These are phyloP conservation scores for Bellardia pandia DNA, from an alignment of 2,888 invertebrate species.

Conservation along the genomic window DNA sequence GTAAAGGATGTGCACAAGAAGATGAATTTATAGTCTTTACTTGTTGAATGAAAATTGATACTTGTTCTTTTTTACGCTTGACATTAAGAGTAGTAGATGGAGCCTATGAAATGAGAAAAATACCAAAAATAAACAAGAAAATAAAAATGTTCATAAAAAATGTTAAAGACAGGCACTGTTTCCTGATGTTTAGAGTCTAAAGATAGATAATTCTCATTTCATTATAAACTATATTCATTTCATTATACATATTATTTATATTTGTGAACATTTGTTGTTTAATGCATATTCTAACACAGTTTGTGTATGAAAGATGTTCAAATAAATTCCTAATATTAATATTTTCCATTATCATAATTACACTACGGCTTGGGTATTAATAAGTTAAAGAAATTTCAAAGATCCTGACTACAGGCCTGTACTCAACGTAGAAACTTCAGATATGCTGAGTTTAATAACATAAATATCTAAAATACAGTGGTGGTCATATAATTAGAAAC, in stretches of 20 bases:
- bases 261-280: background rate
- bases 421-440: no score
- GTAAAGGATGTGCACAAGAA: background rate
- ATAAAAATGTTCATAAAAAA: background rate
- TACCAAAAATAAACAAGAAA: background rate
- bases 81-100: background rate
- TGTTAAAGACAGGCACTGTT: background rate
- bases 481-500: no score
- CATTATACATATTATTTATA: background rate
- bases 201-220: background rate
- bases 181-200: background rate
- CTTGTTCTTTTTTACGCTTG: background rate
- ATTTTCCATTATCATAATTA: no score
- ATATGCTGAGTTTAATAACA: no score
- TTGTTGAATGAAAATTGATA: slow-evolving; percentile 30
- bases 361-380: no score
- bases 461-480: no score
- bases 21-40: slow-evolving; percentile 18
- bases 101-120: slow-evolving; percentile 6
- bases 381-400: no score
- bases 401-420: no score
- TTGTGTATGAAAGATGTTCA: no score
- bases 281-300: no score
- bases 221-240: no score
- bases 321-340: no score